Evolutionary conservation across 2,113 vertebrate genomes (phyloP), one percentile per base, ranked within the genome.

Genomic region (Gadus chalcogrammus): DNA sequence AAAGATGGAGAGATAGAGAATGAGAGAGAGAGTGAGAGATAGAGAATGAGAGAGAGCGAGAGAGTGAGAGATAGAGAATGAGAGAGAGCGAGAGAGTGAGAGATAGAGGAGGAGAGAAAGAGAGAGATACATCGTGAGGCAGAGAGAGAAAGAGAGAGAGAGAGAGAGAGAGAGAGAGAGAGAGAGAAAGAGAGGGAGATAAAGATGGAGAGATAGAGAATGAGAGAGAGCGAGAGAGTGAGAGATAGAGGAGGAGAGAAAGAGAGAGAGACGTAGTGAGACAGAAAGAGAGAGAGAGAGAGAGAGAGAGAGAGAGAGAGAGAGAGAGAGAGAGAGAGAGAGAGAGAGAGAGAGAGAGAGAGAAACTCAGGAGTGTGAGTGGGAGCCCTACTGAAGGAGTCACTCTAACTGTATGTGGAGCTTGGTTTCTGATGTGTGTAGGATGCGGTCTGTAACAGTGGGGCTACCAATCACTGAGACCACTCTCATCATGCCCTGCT

Each of bases 381-480:
- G 74, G 66, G 82, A 76, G 79, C 55, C 75, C 65, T 48, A 48
- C 42, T 80, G 85, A 79, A 79, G 82, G 84, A 85, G 84, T 81
- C 69, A 68, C 53, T 55, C 62, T 71, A 55, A 87, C 76, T 79
- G 84, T 78, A 71, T 87, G 85, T 88, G 71, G 83, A 85, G 76
- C 72, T 79, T 53, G 79, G 76, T 83, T 73, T 82, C 77, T 65
- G 72, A 64, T 79, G 76, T 88, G 85, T 85, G 83, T 82, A 83
- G 87, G 85, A 82, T 80, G 83, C 72, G 83, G 82, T 75, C 82
- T 75, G 83, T 75, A 78, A 67, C 70, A 65, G 70, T 64, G 74
- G 74, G 80, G 79, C 62, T 48, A 48, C 42, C 42, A 48, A 48
- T 48, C 42, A 48, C 72, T 60, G 74, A 76, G 83, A 82, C 67